Evolutionary conservation across 2,113 vertebrate genomes (phyloP), one percentile per base, ranked within the genome.

Genomic region (Cololabis saira): DNA sequence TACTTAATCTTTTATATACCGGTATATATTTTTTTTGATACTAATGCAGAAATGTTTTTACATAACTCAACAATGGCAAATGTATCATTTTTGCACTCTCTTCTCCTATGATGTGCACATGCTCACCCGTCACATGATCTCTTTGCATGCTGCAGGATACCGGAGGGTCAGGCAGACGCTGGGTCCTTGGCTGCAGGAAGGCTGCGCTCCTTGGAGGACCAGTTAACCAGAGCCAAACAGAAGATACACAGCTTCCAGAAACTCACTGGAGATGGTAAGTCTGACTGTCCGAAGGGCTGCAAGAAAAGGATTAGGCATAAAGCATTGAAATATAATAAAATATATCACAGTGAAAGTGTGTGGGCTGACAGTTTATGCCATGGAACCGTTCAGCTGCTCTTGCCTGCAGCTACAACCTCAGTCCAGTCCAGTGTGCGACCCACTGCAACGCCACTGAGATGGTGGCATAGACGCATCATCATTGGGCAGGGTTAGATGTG

Each of bases 191-290:
- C 95, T 57, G 93, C 93, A 51, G 95, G 95, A 89, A 93, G 95
- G 77, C 91, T 99, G 69, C 96, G 95, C 81, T 93, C 94, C 85
- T 93, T 99, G 93, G 96, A 98, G 85, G 96, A 97, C 55, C 96
- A 98, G 89, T 95, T 99, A 74, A 89, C 93, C 90, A 94, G 95
- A 93, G 97, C 97, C 93, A 98, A 98, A 92, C 95, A 97, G 92
- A 95, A 99, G 93, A 97, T 99, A 90, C 95, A 96, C 92, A 97
- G 91, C 90, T 97, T 95, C 80, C 97, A 97, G 91, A 96, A 95
- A 87, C 89, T 92, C 76, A 95, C 95, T 61, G 95, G 94, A 91
- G 94, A 95, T 71, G 95, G 96, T 97, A 92, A 84, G 94, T 24
- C 37, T 12, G 18, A 11, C n/a, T n/a, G 3, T 53, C 22, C 30